Base-by-base conservation (phyloP, 1,140 invertebrate species). In the Philopotamus ludificatus region DNA sequence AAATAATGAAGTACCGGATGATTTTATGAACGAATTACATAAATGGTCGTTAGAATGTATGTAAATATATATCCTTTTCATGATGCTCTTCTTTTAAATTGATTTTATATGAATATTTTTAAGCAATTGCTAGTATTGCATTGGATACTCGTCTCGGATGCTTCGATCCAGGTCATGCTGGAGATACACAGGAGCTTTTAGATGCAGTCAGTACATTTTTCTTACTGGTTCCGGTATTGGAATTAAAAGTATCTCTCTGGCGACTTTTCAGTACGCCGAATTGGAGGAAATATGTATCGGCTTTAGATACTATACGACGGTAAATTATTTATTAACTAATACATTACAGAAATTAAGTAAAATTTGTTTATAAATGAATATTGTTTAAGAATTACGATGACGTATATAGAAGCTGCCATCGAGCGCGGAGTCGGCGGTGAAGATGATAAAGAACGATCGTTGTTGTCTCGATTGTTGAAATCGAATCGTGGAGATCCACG, bases 1-100 rank as follows among this genome's bases (percentile, higher is more conserved):
- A 57, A 79, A 86, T 44, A 76, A 80, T n/a, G 87, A 92, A 74
- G 82, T 90, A 47, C 89, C 89, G 2, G 82, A 82, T 2, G 84
- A 92, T 73, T 92, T 92, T 78, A 76, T 92, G 39, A 89, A 89
- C 69, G 90, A 92, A 82, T 82, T 93, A 22, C 90, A 93, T 73
- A 92, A 92, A 80, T 91, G 91, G 89, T 89, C 91, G 1, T 79
- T 95, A 41, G 92, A 95, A 84, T 93, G 91, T 93, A 81, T 88
- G 88, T 75, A 45, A 49, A 21, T 7, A 53, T 2, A 53, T n/a
- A 53, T 22, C n/a, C 16, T 59, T 59, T 15, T 60, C 8, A 23
- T 44, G 4, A 7, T 23, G 50, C 20, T 21, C 16, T 54, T 8
- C 7, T 54, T 4, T 10, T 16, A 54, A 54, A 54, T 54, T 54